Evolutionary conservation across 2,888 invertebrate species (phyloP), one percentile per base, ranked within the genome.

Genomic region (Cryptophagus acutangulus): DNA sequence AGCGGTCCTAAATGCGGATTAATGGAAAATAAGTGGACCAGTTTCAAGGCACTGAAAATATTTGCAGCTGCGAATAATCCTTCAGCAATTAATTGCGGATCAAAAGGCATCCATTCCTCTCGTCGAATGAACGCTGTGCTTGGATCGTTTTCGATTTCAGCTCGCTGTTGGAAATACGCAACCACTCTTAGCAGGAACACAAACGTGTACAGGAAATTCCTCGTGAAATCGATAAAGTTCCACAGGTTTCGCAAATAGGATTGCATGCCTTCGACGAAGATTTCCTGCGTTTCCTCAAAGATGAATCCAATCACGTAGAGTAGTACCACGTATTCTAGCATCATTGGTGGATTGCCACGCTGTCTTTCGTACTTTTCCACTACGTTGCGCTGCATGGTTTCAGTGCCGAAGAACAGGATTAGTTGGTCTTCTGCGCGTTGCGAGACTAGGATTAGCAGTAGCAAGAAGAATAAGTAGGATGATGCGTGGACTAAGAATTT

Each of bases 11-110:
- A 76, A 69, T 96, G 91, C 0, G 95, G 95, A 72, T 94, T 95
- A 49, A 96, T 90, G 46, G 93, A 94, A 76, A 95, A 95, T 64
- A 95, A 91, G 69, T 95, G 94, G 13, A 96, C 94, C 61, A 96
- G 77, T 69, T 96, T 96, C 41, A 96, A 75, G 61, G 90, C 93
- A 46, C 91, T 92, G 65, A 91, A 92, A 45, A 96, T 84, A 71
- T 95, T 96, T 36, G 94, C 95, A 1, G 89, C 93, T 6, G 95
- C 93, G 69, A 94, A 95, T 36, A 95, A 73, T 18, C 91, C 92
- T 63, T 93, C 92, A 3, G 91, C 87, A 17, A 96, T 87, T 4
- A 96, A 73, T 62, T 94, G 92, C 0, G 93, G 93, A 70, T 95
- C 95, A 63, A 88, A 95, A 3, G 87, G 86, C 51, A 89, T 79